A percentile compares a stretch with the other conserved stretches of the same genome.
Evolutionary conservation across 2,888 invertebrate species (phyloP).

Genomic region (Synergus japonicus): DNA sequence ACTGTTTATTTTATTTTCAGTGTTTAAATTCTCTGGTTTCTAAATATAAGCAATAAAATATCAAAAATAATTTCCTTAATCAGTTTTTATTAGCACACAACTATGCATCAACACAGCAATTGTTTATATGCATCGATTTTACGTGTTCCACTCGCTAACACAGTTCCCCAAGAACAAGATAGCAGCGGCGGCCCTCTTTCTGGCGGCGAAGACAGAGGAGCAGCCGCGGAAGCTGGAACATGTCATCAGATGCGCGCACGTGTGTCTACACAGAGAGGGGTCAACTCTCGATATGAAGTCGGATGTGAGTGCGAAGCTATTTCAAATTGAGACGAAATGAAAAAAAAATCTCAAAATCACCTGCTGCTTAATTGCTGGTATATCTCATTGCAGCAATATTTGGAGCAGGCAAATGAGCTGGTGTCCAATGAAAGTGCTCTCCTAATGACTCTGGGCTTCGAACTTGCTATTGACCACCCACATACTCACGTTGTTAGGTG

Average conservation of each 20-base stretch:
- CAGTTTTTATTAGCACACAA: conserved; percentile 83
- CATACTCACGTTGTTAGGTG: conserved; percentile 98
- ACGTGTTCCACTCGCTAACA: conserved; percentile 98
- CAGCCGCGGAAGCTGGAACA: conserved; percentile 98
- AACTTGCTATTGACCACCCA: conserved; percentile 98
- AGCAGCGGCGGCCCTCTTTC: conserved; percentile 95
- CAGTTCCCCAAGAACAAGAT: conserved; percentile 96
- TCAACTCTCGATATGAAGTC: conserved; percentile 85
- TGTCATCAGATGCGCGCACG: conserved; percentile 95
- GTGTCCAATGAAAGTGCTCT: conserved; percentile 98
- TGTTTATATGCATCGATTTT: conserved; percentile 99
- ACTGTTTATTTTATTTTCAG: background rate
- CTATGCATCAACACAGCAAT: conserved; percentile 99
- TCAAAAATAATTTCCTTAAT: conserved; percentile 31
- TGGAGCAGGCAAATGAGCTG: conserved; percentile 92
- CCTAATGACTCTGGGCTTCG: conserved; percentile 98
- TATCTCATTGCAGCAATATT: conserved; percentile 79
- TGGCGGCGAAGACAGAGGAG: conserved; percentile 99
- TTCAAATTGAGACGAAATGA: conserved; percentile 66
- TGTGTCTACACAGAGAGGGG: conserved; percentile 86
- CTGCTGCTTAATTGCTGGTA: conserved; percentile 29
- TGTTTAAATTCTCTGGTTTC: no score
- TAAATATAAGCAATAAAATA: background rate
- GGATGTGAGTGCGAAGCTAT: conserved; percentile 79
- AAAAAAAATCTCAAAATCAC: conserved; percentile 38